Evolutionary conservation across 2,113 vertebrate species (phyloP).

Genomic region (Tragelaphus scriptus): DNA sequence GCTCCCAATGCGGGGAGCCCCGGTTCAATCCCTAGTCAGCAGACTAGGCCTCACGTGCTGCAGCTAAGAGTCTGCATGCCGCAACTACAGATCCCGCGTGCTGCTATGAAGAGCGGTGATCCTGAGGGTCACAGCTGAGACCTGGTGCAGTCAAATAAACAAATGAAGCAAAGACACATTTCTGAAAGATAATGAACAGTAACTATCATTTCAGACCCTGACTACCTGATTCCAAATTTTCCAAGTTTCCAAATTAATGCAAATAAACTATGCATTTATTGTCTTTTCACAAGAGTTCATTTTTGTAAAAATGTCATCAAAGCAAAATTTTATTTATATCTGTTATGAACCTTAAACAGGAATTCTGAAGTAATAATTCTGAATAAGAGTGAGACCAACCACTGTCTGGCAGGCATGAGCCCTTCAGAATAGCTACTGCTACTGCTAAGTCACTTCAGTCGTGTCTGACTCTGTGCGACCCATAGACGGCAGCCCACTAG

Average conservation of each 20-base stretch:
- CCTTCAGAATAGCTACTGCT: neutral
- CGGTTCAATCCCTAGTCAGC: neutral
- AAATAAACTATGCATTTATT: neutral
- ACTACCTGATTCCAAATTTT: neutral
- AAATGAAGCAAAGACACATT: neutral
- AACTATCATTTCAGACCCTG: neutral
- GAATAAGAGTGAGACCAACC: neutral
- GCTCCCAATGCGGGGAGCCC: neutral
- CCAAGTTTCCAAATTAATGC: neutral
- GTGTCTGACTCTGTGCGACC: no score
- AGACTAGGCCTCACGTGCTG: fast-evolving
- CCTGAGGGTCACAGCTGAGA: neutral
- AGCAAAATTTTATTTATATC: neutral
- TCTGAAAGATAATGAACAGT: neutral
- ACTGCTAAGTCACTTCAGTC: no score
- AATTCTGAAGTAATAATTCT: neutral
- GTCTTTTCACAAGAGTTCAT: neutral
- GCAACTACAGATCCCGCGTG: neutral
- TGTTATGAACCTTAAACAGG: neutral
- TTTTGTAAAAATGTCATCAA: neutral
- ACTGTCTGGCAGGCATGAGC: neutral
- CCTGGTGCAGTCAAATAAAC: neutral
- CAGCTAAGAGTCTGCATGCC: neutral
- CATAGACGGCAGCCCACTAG: no score
- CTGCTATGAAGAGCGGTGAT: fast-evolving